Base-by-base conservation (phyloP, 2,888 invertebrate genomes). In the Xestia sexstrigata region DNA sequence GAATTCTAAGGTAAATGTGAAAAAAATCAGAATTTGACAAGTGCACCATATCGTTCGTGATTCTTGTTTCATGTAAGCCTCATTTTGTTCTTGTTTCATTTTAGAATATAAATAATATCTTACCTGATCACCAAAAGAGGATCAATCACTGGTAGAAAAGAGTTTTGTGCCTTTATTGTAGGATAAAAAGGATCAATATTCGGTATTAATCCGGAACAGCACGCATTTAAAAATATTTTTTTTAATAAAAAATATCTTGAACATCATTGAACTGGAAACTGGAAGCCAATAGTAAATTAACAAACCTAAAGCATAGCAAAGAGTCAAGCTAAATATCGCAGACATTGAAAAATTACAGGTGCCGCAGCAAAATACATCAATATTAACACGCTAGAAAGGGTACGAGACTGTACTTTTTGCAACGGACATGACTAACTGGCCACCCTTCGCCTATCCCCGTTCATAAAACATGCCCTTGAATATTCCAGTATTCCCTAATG, bases 401-500 rank as follows among this genome's bases (percentile, higher is more conserved):
- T 79, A 65, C 73, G 45, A 71, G 70, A 78, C 55, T 78, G 75
- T 42, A 78, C n/a, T 76, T 84, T 82, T 84, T 68, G 74, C 77
- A 74, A 71, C 17, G 30, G n/a, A 26, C 49, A 76, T 76, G 78
- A 78, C 70, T 78, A 76, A 79, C 79, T 66, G n/a, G 47, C 65
- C 70, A 71, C 83, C 83, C 74, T 84, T 39, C 63, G 49, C 42
- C 69, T 68, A 75, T 62, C 17, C 47, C 45, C 39, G 78, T 71
- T 74, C 81, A 82, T 83, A 79, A 80, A 75, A 71, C 65, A 77
- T 84, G 85, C 78, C 88, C 87, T 88, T 88, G 88, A 88, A 86
- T 87, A 79, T 78, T 71, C 80, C 84, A 85, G 81, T 86, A 85
- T 83, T 89, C 87, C 86, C 87, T 87, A 85, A 88, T 88, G 84